Evolutionary conservation across 2,797 vertebrate species (phyloP), one percentile per base, ranked within the genome.

Genomic region (Melanotaenia maccullochi): DNA sequence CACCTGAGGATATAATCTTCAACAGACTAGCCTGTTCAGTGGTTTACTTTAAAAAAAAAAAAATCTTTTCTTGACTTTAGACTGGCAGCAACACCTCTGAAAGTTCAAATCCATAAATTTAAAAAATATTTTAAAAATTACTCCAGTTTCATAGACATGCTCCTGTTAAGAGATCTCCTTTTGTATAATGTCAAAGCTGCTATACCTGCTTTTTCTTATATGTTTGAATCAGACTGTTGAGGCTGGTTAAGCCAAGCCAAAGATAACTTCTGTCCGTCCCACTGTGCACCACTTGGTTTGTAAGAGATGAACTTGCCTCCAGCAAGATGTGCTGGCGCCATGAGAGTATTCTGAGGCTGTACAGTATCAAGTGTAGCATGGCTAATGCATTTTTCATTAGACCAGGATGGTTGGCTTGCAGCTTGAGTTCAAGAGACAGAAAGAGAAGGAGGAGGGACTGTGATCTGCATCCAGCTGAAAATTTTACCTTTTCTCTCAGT

Each of bases 311-410:
- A 81, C 84, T 85, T 32, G 82, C 85, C 88, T 67, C n/a, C 60
- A 85, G 85, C 76, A 35, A 79, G 73, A 82, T 84, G 68, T 85
- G 83, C 82, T 60, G 47, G 69, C 67, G 82, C 82, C 51, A 68
- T 18, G 59, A 83, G 78, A 87, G 67, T 49, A 69, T 83, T 84
- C 68, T 20, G 52, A 84, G 85, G 82, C 81, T 64, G 62, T 74
- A 60, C 73, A 76, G 70, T 82, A 87, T 87, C 82, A 86, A 85
- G 86, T 84, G 79, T 73, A 83, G 84, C 86, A 73, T 80, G 70
- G 83, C 79, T 89, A 85, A 91, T 93, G 81, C 83, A 91, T 92
- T 88, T 92, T 92, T 92, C 76, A 93, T 90, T 75, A 86, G 83
- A 82, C 78, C 40, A 18, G 60, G 79, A 84, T 77, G 78, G 71